Conservation (phyloP, 2,888 invertebrate genomes). For the Buathra laborator region DNA sequence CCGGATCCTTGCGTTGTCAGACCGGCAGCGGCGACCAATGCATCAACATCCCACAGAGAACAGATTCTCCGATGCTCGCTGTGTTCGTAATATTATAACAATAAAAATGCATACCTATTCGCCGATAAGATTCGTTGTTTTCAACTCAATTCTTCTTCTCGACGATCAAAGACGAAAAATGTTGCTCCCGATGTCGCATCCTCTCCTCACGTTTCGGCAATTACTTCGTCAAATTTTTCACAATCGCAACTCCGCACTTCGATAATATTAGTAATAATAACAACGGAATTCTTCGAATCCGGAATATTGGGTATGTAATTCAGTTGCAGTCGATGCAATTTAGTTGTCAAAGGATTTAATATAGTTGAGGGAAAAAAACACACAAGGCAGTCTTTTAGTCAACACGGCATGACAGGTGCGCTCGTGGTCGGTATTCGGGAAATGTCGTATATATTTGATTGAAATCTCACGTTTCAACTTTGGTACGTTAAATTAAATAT, state of each 20-base stretch:
- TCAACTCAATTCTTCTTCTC: neutral
- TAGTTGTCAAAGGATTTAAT: neutral
- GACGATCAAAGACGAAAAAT: conserved; percentile 5
- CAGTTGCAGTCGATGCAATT: neutral
- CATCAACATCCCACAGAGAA: conserved; percentile 24
- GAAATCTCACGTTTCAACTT: neutral
- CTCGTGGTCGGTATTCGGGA: neutral
- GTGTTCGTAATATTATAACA: neutral
- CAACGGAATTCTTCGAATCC: conserved; percentile 9
- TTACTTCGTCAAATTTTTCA: neutral
- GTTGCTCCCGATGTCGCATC: conserved; percentile 1
- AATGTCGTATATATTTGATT: neutral
- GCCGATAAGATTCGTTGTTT: neutral
- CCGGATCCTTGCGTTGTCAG: conserved; percentile 63
- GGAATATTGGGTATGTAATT: neutral
- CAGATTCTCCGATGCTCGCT: conserved; percentile 6
- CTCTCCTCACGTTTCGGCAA: conserved; percentile 32
- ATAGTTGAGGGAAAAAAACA: neutral
- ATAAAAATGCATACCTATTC: conserved; percentile 4
- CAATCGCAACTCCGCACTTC: conserved; percentile 29
- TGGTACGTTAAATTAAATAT: neutral
- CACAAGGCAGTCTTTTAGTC: neutral
- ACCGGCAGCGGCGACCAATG: conserved; percentile 29
- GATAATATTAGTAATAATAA: neutral
- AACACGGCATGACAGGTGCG: conserved; percentile 6